Evolutionary conservation across 2,888 invertebrate genomes (phyloP), one percentile per base, ranked within the genome.

Genomic region (Linyphia triangularis): DNA sequence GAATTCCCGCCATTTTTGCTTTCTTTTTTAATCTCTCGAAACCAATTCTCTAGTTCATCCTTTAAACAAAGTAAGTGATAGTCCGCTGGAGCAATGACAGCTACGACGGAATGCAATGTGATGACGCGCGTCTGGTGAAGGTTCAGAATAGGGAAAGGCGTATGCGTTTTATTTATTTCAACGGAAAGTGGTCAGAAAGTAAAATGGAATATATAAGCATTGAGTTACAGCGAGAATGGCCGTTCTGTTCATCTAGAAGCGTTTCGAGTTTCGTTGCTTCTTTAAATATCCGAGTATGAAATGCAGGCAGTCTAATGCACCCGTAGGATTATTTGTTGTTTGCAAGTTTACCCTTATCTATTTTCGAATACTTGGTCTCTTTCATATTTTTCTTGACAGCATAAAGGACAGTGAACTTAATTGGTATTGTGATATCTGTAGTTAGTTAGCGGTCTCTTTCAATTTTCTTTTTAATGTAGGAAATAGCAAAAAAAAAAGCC

Each of bases 31-130:
- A 22, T 57, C 75, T n/a, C n/a, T 61, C 26, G n/a, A 82, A 19
- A 16, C 59, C 70, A 59, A 82, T 70, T 59, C 61, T 70, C 26
- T 37, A 26, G 70, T 72, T 57, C 72, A 63, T 37, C 26, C 33
- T 63, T n/a, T 59, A 72, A 83, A 73, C 82, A 72, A 70, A 83
- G 61, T 77, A 59, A 78, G 73, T 33, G 65, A 73, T 73, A 57
- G 65, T 73, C 30, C 65, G 73, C 33, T 10, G 30, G 57, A 73
- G 72, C 65, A 83, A 22, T 13, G n/a, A 65, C 65, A 83, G 65
- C 73, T 73, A 37, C 40, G 61, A 63, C 16, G 19, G 33, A 40
- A 37, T 69, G 37, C 26, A 79, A 51, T 65, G 37, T 13, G 28
- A 37, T 51, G 67, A 51, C 65, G 65, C 67, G 30, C 51, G 51